phyloP scores from a whole-genome alignment of 2,797 vertebrate species.

The Bradypodion pumilum region DNA sequence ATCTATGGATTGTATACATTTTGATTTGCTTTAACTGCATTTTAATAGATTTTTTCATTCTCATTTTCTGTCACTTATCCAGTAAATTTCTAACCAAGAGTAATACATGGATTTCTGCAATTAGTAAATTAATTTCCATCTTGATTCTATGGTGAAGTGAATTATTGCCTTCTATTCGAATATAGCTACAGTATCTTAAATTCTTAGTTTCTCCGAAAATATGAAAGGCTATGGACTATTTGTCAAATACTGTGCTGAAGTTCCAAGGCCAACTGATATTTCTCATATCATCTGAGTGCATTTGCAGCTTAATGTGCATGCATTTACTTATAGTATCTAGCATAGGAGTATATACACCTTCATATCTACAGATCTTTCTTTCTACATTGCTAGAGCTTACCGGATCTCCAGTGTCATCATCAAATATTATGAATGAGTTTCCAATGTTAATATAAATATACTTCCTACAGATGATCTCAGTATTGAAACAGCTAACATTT shows the following conservation, averaged over 20 bases:
- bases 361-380: neutral
- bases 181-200: neutral
- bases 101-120: neutral
- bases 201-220: neutral
- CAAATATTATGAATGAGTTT: conserved; percentile 84
- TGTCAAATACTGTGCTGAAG: neutral
- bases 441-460: conserved; percentile 84
- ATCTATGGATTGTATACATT: neutral
- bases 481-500: conserved; percentile 91
- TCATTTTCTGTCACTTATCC: neutral
- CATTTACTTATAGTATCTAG: neutral
- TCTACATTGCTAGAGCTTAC: conserved; percentile 75
- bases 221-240: neutral
- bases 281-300: neutral
- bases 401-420: conserved; percentile 87
- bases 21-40: neutral
- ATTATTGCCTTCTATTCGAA: neutral
- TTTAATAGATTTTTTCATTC: neutral
- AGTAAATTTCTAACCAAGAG: neutral
- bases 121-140: neutral
- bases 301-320: neutral
- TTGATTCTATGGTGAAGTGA: neutral
- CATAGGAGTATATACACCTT: neutral
- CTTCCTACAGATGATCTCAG: conserved; percentile 90
- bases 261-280: neutral